Evolutionary conservation across 2,888 invertebrate genomes (phyloP).

Genomic region (Polydrusus tereticollis): DNA sequence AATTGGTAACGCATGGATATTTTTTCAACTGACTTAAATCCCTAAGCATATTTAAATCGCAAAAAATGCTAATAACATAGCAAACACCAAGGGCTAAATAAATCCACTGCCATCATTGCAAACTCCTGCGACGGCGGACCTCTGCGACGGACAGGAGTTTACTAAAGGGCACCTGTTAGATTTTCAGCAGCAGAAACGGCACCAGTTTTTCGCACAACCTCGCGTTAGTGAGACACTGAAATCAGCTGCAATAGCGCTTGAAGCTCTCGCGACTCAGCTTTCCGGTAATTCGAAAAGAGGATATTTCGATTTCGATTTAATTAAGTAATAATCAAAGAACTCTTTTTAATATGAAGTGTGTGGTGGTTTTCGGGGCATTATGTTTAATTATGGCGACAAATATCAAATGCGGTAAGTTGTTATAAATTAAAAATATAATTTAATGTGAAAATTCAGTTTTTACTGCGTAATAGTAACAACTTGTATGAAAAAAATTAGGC

Average conservation of each 20-base stretch:
- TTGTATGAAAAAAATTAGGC: too few species aligned
- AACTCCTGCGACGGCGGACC: constrained; percentile 26
- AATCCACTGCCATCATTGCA: constrained; percentile 14
- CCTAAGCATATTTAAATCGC: background rate
- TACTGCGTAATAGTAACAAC: too few species aligned
- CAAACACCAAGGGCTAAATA: background rate
- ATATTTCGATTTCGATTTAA: too few species aligned
- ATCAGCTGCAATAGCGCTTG: background rate
- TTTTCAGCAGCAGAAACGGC: constrained; percentile 45
- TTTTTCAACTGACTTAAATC: background rate
- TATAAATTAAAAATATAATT: too few species aligned
- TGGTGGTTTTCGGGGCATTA: constrained; percentile 16
- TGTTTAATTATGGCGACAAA: constrained; percentile 8
- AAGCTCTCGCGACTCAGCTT: constrained; percentile 9
- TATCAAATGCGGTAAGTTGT: constrained; percentile 13
- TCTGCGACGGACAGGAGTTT: constrained; percentile 36
- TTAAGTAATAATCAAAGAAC: too few species aligned
- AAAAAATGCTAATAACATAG: background rate
- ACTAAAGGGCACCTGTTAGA: constrained; percentile 53
- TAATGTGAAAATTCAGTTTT: too few species aligned
- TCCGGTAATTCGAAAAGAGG: background rate
- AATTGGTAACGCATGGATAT: too few species aligned
- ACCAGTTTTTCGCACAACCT: constrained; percentile 52
- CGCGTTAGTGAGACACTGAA: constrained; percentile 42
- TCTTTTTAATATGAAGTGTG: constrained; percentile 28